phyloP scores from a whole-genome alignment of 1,140 invertebrate genomes.

The Drosophila bifasciata region DNA sequence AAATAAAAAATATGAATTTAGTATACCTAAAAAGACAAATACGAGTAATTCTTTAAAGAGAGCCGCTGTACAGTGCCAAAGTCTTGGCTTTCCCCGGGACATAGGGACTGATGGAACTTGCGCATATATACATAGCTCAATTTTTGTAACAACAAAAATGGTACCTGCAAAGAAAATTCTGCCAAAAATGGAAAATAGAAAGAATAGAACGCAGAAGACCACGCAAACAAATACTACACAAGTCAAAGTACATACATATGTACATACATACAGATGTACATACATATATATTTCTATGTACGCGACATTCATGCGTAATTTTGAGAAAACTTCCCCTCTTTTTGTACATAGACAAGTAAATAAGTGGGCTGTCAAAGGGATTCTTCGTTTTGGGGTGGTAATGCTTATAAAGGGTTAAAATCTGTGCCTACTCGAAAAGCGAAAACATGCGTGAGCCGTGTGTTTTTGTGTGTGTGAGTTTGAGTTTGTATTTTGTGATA shows the following conservation, averaged over 20 bases:
- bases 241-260: conserved; percentile 9
- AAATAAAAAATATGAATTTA: background rate
- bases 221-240: conserved; percentile 9
- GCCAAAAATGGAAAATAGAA: background rate
- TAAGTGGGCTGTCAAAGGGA: conserved; percentile 28
- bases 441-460: conserved; percentile 61
- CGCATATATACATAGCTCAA: background rate
- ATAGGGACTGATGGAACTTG: too few species aligned
- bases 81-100: too few species aligned
- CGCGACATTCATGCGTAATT: conserved; percentile 72
- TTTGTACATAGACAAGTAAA: conserved; percentile 49
- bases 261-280: conserved; percentile 17
- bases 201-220: conserved; percentile 26
- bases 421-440: conserved; percentile 59
- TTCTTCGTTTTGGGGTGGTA: conserved; percentile 53
- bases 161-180: conserved; percentile 47
- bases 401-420: conserved; percentile 73
- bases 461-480: conserved; percentile 23
- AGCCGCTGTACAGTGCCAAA: too few species aligned
- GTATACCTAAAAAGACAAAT: too few species aligned
- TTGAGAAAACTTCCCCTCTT: conserved; percentile 74
- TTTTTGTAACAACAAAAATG: background rate
- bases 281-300: conserved; percentile 17
- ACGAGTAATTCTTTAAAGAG: too few species aligned
- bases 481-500: conserved; percentile 31